Percentiles rank a stretch among this genome's conserved stretches.
Evolutionary conservation across 92 coral and sea anemone genomes (phyloP).

Genomic region (Blastomussa wellsi): DNA sequence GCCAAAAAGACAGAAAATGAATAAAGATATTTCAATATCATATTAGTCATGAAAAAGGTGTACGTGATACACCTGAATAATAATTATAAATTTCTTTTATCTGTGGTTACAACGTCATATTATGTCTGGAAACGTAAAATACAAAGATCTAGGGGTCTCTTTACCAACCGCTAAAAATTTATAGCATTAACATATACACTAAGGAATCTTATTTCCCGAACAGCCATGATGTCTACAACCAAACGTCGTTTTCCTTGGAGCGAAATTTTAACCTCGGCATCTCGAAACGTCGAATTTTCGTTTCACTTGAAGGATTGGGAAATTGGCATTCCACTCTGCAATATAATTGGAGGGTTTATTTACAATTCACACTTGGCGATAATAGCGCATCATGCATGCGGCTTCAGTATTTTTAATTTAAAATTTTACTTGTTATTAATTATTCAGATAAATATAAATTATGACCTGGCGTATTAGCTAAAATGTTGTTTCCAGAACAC

Average conservation of each 20-base stretch:
- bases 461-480: background rate
- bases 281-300: too few species aligned
- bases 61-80: background rate
- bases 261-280: too few species aligned
- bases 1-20: too few species aligned
- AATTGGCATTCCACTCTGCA: too few species aligned
- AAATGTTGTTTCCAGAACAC: background rate
- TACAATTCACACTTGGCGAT: background rate
- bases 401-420: background rate
- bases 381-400: background rate
- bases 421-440: slow-evolving; percentile 5
- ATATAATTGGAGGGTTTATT: background rate
- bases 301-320: too few species aligned
- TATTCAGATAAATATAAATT: background rate
- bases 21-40: too few species aligned
- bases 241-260: too few species aligned
- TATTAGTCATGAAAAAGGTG: background rate
- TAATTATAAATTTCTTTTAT: background rate
- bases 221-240: too few species aligned
- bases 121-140: background rate
- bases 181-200: background rate
- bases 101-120: background rate
- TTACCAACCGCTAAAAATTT: background rate
- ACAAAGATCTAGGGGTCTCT: background rate
- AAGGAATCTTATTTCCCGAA: too few species aligned